Conservation (phyloP, 2,797 vertebrate species). For the Valencia hispanica region DNA sequence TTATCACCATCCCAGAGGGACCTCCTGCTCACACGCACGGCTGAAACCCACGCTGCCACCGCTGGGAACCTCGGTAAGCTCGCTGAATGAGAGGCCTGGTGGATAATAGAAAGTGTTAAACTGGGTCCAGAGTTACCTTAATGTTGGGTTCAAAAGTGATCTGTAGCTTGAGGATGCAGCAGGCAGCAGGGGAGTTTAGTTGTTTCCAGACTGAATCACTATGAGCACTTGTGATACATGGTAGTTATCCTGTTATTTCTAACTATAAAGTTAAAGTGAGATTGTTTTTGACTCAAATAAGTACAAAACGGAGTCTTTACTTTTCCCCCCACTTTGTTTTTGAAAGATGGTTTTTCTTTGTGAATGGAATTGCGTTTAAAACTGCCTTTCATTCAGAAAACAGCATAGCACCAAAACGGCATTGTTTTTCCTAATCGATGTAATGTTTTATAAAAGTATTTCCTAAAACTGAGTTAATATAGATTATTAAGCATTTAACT, state of each 20-base stretch:
- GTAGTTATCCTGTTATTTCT: not conserved
- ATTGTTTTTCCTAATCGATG: not conserved
- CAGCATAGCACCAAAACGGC: not conserved
- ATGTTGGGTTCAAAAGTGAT: not conserved
- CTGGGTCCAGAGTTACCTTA: no score
- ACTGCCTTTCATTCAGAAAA: not conserved
- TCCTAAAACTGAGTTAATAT: not conserved
- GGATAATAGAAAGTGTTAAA: not conserved
- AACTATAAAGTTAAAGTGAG: not conserved
- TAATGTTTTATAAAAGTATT: not conserved
- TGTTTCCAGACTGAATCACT: not conserved
- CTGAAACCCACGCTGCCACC: conserved; percentile 46
- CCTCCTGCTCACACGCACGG: conserved; percentile 57
- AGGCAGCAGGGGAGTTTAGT: not conserved
- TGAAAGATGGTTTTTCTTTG: not conserved
- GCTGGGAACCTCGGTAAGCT: conserved; percentile 71
- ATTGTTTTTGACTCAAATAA: not conserved
- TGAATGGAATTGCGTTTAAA: not conserved
- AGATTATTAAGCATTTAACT: not conserved
- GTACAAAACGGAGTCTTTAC: no score
- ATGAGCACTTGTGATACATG: not conserved
- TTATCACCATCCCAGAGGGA: conserved; percentile 68
- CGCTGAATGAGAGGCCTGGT: no score
- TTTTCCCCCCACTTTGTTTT: not conserved
- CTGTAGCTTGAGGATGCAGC: not conserved